Evolutionary conservation across 2,113 vertebrate genomes (phyloP), one percentile per base, ranked within the genome.

Genomic region (Pelobates fuscus): DNA sequence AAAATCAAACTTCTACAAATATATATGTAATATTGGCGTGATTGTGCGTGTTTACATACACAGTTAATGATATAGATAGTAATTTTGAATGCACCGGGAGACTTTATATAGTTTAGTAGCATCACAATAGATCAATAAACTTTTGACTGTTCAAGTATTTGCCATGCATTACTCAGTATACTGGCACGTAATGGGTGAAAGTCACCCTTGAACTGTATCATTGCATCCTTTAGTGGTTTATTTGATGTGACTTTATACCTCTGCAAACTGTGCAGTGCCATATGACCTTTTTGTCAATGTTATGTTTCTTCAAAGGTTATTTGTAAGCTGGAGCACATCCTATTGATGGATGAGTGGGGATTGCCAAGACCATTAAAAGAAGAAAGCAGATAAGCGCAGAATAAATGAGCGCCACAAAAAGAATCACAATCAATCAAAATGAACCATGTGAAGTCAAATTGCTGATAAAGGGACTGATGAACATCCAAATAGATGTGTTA

Each of bases 371-470:
- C 55, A 70, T 70, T 70, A 60, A 43, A 60, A 18, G 58, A 25
- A 25, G 55, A 59, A 59, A 70, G 55, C 43, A 60, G 68, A 70
- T 70, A 70, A 70, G 55, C 25, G 32, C 68, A 70, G 37, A 60
- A 59, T 44, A 27, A 30, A 59, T 12, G 24, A 70, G 17, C 32
- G 11, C 52, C 18, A 54, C 52, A 24, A 26, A 43, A 60, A 37
- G 68, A 70, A 60, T 70, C 37, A 60, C 24, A 70, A 70, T 70
- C 55, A 70, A 60, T 70, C 68, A 70, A 70, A 70, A 55, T 43
- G 21, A 60, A 59, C 58, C 11, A 60, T 60, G 20, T 60, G 24
- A 27, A 41, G 29, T 41, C 12, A 63, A 63, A 63, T 49, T 41
- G 29, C 61, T 43, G 55, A 60, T 70, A 70, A 59, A 44, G 37